Conservation (phyloP, 2,113 vertebrate species). For the Agapornis roseicollis region DNA sequence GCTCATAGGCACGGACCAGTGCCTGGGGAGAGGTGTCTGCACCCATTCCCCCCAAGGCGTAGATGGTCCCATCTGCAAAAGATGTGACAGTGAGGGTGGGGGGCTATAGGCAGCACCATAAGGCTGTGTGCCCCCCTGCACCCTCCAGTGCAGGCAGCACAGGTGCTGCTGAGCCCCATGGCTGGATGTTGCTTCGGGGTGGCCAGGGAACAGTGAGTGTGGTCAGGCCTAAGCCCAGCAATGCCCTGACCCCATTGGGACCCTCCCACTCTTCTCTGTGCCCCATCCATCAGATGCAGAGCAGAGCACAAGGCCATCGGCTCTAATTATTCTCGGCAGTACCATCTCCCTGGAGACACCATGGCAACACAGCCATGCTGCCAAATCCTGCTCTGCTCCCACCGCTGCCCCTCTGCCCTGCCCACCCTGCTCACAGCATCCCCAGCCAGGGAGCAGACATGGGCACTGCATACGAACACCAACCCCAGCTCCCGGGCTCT, state of each 20-base stretch:
- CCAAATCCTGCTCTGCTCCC: conserved; percentile 36
- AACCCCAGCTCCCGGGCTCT: neutral
- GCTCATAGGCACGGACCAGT: conserved; percentile 88
- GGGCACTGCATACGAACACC: neutral
- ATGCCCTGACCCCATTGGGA: neutral
- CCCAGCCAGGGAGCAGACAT: neutral
- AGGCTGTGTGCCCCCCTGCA: neutral
- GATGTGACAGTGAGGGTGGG: neutral
- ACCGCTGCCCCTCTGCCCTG: neutral
- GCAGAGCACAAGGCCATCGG: conserved; percentile 63
- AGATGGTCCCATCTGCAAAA: conserved; percentile 87
- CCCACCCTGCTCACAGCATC: fast-evolving
- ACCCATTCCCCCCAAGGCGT: conserved; percentile 93
- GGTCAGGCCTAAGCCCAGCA: neutral
- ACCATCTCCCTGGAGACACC: conserved; percentile 89
- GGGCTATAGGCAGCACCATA: fast-evolving
- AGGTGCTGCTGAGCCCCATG: fast-evolving
- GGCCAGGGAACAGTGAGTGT: fast-evolving
- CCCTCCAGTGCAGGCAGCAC: neutral
- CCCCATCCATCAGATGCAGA: conserved; percentile 13
- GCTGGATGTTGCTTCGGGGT: neutral
- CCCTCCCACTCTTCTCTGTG: neutral
- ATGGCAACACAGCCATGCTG: conserved; percentile 86
- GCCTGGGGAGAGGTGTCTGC: conserved; percentile 91
- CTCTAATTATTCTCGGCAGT: conserved; percentile 83